These are phyloP conservation scores for Drosophila sechellia DNA, from an alignment of 1,140 invertebrate species.

Conservation along the genomic window DNA sequence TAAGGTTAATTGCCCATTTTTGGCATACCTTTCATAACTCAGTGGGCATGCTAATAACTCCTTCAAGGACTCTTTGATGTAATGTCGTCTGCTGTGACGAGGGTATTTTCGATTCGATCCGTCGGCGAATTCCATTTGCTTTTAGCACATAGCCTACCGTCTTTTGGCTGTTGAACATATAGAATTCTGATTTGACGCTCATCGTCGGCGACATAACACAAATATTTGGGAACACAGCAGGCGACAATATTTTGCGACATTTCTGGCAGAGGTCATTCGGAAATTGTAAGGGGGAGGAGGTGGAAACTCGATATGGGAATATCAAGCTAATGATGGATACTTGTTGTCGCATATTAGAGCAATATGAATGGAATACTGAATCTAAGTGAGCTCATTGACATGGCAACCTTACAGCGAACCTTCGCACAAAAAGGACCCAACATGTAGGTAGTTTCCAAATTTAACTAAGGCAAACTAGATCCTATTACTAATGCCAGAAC, in stretches of 20 bases:
- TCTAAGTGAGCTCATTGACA: constrained; percentile 43
- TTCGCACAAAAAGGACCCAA: background rate
- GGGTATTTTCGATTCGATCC: constrained; percentile 26
- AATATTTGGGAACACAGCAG: constrained; percentile 61
- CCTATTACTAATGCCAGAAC: constrained; percentile 21
- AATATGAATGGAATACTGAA: constrained; percentile 46
- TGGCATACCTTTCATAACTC: constrained; percentile 39
- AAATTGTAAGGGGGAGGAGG: constrained; percentile 8
- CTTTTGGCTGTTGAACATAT: constrained; percentile 55
- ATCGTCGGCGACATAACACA: constrained; percentile 50
- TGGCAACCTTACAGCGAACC: constrained; percentile 26
- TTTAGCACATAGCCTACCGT: constrained; percentile 35
- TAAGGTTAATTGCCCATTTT: constrained; percentile 78
- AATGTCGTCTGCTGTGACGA: background rate
- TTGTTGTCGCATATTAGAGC: constrained; percentile 56
- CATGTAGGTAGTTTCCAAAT: background rate
- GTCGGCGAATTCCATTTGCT: background rate
- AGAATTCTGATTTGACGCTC: constrained; percentile 67
- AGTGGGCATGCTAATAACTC: constrained; percentile 28
- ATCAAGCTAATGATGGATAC: constrained; percentile 44
- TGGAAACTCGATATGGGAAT: constrained; percentile 17
- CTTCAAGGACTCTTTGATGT: background rate
- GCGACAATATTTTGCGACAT: constrained; percentile 46
- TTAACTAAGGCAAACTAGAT: constrained; percentile 31
- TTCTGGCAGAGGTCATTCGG: constrained; percentile 58